Evolutionary conservation across 2,797 vertebrate genomes (phyloP).

Genomic region (Chelonia mydas): DNA sequence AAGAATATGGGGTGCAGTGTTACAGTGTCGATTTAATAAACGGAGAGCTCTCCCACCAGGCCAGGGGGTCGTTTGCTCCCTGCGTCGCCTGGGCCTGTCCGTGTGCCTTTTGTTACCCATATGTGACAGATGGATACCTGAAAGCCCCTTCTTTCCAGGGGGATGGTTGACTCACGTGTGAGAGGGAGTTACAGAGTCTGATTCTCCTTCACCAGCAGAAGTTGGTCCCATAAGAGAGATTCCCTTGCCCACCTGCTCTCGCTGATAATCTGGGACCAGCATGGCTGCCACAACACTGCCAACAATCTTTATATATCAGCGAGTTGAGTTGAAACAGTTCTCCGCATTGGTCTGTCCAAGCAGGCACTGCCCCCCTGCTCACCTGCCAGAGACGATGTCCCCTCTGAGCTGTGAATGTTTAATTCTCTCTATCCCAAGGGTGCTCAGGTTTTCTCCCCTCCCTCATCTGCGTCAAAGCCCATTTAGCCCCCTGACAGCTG

Average conservation of each 20-base stretch:
- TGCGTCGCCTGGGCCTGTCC: constrained; percentile 24
- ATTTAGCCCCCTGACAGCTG: background rate
- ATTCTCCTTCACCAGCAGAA: too few species aligned
- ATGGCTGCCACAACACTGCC: too few species aligned
- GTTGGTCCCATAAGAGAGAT: too few species aligned
- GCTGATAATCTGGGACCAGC: background rate
- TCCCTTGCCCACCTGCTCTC: background rate
- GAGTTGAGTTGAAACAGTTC: background rate
- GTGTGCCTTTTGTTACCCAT: constrained; percentile 65
- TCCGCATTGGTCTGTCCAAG: background rate
- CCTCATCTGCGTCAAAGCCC: background rate
- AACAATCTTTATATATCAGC: background rate
- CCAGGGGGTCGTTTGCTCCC: background rate
- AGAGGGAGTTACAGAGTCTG: background rate
- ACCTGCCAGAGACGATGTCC: rapidly evolving
- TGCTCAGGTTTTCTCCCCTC: background rate
- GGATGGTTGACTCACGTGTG: background rate
- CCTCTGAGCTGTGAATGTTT: background rate
- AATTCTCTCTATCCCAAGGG: constrained; percentile 49
- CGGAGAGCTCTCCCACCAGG: constrained; percentile 36
- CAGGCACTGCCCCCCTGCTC: background rate
- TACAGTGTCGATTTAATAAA: constrained; percentile 73
- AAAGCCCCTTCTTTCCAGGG: background rate
- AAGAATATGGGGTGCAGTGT: constrained; percentile 39
- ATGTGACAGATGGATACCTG: background rate